Evolutionary conservation across 2,888 invertebrate species (phyloP).

Genomic region (Eudemis profundana): DNA sequence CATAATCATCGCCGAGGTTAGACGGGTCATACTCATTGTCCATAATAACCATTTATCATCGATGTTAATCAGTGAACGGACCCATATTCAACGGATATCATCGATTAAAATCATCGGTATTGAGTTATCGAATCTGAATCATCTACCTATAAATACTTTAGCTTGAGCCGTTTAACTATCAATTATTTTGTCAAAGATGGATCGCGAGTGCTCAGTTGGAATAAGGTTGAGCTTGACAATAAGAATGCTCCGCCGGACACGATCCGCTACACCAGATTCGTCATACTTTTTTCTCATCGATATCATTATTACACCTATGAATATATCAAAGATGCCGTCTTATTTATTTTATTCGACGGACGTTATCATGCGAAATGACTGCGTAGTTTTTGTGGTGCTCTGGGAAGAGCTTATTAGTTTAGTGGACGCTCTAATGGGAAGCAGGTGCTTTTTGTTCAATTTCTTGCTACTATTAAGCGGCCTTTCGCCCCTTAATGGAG

Average conservation of each 20-base stretch:
- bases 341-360: slow-evolving; percentile 73
- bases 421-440: slow-evolving; percentile 68
- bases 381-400: slow-evolving; percentile 71
- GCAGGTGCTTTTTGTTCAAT: slow-evolving; percentile 65
- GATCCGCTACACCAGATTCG: slow-evolving; percentile 61
- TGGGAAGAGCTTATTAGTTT: slow-evolving; percentile 68
- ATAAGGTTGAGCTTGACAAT: slow-evolving; percentile 44
- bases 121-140: slow-evolving; percentile 29
- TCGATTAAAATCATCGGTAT: slow-evolving; percentile 25
- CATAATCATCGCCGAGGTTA: slow-evolving; percentile 25
- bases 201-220: neutral
- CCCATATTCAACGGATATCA: slow-evolving; percentile 22
- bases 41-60: slow-evolving; percentile 34
- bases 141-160: slow-evolving; percentile 29
- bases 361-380: slow-evolving; percentile 75
- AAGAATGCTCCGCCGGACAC: slow-evolving; percentile 59
- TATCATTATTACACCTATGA: slow-evolving; percentile 64
- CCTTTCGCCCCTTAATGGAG: slow-evolving; percentile 58
- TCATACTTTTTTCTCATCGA: slow-evolving; percentile 56
- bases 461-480: slow-evolving; percentile 59
- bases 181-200: slow-evolving; percentile 25
- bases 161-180: slow-evolving; percentile 30
- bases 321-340: slow-evolving; percentile 69
- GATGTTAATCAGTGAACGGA: slow-evolving; percentile 27
- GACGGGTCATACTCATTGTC: slow-evolving; percentile 30